These are phyloP conservation scores for Notothenia rossii DNA, from an alignment of 2,113 vertebrate species.

Conservation along the genomic window DNA sequence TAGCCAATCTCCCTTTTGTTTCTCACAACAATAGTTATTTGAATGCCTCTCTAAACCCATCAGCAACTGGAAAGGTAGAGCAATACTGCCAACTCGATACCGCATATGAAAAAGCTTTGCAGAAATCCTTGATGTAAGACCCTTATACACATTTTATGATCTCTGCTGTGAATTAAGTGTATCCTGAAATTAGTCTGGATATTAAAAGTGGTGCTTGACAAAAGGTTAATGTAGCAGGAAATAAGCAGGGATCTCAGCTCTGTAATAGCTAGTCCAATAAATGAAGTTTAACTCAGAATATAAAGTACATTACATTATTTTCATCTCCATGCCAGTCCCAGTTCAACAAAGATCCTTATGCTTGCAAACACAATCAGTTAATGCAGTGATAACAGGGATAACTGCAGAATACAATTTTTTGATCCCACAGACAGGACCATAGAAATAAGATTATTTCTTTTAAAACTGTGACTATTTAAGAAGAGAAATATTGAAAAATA, in stretches of 20 bases:
- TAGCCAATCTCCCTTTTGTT: slow-evolving; percentile 36
- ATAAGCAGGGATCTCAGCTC: not conserved
- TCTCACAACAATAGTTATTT: slow-evolving; percentile 39
- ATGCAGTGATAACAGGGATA: not conserved
- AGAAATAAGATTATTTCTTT: not conserved
- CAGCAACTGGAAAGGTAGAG: slow-evolving; percentile 3
- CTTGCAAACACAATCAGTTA: not conserved
- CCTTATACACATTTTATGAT: slow-evolving; percentile 49
- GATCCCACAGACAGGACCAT: not conserved
- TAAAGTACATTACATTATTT: not conserved
- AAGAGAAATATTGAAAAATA: slow-evolving; percentile 5
- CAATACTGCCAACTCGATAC: not conserved
- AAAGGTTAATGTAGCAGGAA: not conserved
- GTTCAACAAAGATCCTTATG: not conserved
- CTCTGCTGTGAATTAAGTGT: slow-evolving; percentile 34
- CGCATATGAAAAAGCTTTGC: slow-evolving; percentile 46
- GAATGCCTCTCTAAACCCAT: slow-evolving; percentile 29
- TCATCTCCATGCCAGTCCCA: not conserved
- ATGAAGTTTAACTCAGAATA: not conserved
- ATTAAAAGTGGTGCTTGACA: slow-evolving; percentile 30
- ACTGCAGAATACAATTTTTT: not conserved
- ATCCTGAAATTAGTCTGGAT: slow-evolving; percentile 11
- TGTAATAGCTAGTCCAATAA: not conserved
- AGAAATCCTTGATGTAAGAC: slow-evolving; percentile 49
- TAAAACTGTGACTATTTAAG: slow-evolving; percentile 3